Evolutionary conservation across 1,140 invertebrate species (phyloP).

Genomic region (Eulimnadia texana): DNA sequence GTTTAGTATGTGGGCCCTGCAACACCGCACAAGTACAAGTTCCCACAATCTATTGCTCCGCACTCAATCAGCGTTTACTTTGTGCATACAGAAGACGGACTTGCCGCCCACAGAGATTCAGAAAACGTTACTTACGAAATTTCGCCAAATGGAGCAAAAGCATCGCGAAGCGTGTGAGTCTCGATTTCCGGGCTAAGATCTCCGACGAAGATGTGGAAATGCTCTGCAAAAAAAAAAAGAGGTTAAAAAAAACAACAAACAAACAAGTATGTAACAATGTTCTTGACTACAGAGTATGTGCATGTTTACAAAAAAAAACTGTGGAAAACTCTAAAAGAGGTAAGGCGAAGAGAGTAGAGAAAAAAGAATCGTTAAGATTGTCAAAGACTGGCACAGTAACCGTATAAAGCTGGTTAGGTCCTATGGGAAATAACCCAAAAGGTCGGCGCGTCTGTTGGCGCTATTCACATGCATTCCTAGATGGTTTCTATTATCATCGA

Average conservation of each 20-base stretch:
- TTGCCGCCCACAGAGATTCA: too few species aligned
- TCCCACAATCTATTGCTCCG: background rate
- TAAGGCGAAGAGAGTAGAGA: background rate
- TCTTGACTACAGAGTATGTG: background rate
- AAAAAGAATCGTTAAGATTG: background rate
- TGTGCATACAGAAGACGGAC: background rate
- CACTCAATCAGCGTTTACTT: background rate
- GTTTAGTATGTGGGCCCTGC: background rate
- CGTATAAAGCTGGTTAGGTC: background rate
- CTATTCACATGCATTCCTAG: background rate
- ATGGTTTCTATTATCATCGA: too few species aligned
- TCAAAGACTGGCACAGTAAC: background rate
- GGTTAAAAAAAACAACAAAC: background rate
- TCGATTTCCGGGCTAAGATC: conserved; percentile 98
- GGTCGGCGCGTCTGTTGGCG: background rate
- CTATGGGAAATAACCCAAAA: background rate
- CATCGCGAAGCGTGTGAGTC: conserved; percentile 88
- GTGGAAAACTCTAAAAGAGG: too few species aligned
- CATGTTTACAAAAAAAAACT: background rate
- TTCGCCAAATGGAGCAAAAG: conserved; percentile 96
- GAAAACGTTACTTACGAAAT: conserved; percentile 47
- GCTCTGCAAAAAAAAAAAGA: conserved; percentile 33
- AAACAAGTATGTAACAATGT: background rate
- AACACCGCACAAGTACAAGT: background rate
- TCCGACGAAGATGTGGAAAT: conserved; percentile 98